Evolutionary conservation across 1,140 invertebrate genomes (phyloP), one percentile per base, ranked within the genome.

Genomic region (Batillaria attramentaria): DNA sequence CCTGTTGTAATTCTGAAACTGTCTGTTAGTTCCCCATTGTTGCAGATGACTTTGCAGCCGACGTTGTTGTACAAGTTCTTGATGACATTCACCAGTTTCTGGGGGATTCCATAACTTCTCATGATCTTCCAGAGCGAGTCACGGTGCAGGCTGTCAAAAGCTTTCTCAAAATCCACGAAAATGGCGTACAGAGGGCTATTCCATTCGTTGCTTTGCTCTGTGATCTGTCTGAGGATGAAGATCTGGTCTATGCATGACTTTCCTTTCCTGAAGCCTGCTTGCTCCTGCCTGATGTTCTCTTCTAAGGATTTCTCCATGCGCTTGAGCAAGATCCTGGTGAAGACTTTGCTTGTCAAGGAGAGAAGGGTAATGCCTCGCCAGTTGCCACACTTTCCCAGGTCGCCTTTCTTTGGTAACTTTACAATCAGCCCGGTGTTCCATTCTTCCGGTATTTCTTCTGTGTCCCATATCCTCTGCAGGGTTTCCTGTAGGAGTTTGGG

Each of bases 91-190:
- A 69, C 66, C 39, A 41, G 0, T 39, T 69, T 69, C 39, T 73
- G 70, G 39, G 43, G 70, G 16, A 73, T 73, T 39, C 70, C 70
- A 46, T 73, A 73, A 16, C 50, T 24, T 46, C 0, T 18, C 33
- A 73, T 1, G n/a, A 46, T 73, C 28, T 50, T 54, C 68, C 79
- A 46, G 3, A 35, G 20, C 20, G 54, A 66, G 13, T 50, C 57
- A 31, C 72, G 28, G 33, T 80, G 79, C 43, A 80, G 31, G n/a
- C 79, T 73, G 70, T 73, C 70, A 35, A 73, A 73, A 6, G 41
- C 70, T 46, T 73, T 73, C 70, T 73, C 70, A 31, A 80, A 82
- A 77, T 82, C 77, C 20, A 82, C 57, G 74, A 82, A 82, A 24
- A 46, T 43, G 1, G 35, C 0, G 2, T 70, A 72, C 2, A 79